A percentile compares a stretch with the other conserved stretches of the same genome.
Conservation (phyloP, 2,797 vertebrate genomes). For the Tragopan temminckii region DNA sequence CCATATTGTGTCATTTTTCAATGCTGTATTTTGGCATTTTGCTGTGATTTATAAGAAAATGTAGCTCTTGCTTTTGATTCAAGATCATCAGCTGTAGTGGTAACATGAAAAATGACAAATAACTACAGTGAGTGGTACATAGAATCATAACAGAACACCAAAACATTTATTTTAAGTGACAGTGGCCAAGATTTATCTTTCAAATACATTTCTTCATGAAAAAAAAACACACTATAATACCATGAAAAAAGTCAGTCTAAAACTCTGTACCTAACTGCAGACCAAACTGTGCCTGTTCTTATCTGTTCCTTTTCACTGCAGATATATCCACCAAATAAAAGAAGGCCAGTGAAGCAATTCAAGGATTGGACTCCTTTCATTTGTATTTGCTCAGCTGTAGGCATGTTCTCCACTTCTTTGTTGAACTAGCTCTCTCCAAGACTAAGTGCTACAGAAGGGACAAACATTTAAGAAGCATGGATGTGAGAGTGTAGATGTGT, state of each 20-base stretch:
- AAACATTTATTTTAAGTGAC: background rate
- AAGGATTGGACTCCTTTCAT: background rate
- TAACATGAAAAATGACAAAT: background rate
- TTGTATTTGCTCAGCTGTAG: background rate
- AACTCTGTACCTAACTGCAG: background rate
- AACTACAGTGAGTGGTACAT: background rate
- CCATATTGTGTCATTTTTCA: background rate
- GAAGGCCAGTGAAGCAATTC: background rate
- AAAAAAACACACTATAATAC: background rate
- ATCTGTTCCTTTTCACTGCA: background rate
- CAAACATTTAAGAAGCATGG: background rate
- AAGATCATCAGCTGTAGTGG: background rate
- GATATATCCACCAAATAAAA: background rate
- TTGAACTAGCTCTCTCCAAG: background rate
- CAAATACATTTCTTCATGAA: background rate
- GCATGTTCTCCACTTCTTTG: background rate
- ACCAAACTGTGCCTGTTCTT: background rate
- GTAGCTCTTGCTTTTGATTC: background rate
- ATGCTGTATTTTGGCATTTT: background rate
- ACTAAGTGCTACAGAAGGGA: background rate
- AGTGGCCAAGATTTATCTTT: background rate
- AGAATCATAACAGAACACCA: background rate
- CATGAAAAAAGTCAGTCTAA: background rate
- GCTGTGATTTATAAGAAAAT: background rate
- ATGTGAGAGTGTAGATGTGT: accelerated